Evolutionary conservation across 1,140 invertebrate species (phyloP).

Genomic region (Zelostemma sp.): DNA sequence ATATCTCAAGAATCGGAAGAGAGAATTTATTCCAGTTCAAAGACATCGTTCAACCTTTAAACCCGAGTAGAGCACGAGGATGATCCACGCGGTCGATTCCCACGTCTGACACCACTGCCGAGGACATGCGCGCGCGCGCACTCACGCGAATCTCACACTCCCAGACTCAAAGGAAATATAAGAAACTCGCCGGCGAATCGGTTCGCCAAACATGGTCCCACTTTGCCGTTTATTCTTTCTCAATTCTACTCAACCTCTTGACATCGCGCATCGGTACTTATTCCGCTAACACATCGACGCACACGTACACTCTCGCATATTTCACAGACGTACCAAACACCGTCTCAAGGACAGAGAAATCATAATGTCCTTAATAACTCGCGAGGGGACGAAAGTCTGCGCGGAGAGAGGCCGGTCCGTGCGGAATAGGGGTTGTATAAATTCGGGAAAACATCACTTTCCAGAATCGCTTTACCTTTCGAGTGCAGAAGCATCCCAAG

Average conservation of each 20-base stretch:
- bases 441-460: not conserved
- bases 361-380: not conserved
- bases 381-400: not conserved
- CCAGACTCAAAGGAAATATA: slow-evolving; percentile 4
- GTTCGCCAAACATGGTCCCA: not conserved
- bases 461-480: slow-evolving; percentile 71
- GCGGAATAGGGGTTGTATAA: not conserved
- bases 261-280: not conserved
- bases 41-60: not conserved
- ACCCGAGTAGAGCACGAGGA: slow-evolving; percentile 44
- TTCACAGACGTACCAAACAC: not conserved
- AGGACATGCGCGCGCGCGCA: slow-evolving; percentile 23
- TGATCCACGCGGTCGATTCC: slow-evolving; percentile 59
- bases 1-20: no score
- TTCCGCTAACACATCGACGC: not conserved
- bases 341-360: not conserved
- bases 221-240: not conserved
- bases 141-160: slow-evolving; percentile 17
- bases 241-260: not conserved
- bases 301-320: not conserved
- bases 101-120: slow-evolving; percentile 46
- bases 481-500: slow-evolving; percentile 77
- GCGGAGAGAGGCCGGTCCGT: not conserved
- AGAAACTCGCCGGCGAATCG: not conserved
- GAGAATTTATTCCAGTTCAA: no score